Conservation (phyloP, 92 coral and sea anemone genomes). For the Metridium senile region DNA sequence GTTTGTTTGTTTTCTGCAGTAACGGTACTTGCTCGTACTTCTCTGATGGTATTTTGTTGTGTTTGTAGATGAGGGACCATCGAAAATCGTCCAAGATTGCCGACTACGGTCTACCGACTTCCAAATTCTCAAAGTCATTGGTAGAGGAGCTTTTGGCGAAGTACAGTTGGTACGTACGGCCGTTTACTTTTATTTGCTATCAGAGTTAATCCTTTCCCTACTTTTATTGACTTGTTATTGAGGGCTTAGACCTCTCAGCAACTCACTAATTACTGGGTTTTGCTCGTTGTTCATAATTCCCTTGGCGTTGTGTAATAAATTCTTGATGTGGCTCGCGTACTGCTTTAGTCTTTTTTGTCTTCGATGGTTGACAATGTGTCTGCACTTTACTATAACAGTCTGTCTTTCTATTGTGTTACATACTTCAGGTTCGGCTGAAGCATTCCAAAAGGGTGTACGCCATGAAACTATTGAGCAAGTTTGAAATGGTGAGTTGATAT, state of each 20-base stretch:
- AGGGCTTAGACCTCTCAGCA: slow-evolving; percentile 32
- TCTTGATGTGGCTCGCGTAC: not conserved
- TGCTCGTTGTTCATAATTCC: not conserved
- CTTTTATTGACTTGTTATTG: slow-evolving; percentile 27
- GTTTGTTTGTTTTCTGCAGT: slow-evolving; percentile 54
- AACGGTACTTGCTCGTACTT: slow-evolving; percentile 39
- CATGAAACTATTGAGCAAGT: slow-evolving; percentile 96
- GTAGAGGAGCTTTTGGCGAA: slow-evolving; percentile 99
- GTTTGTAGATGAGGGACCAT: slow-evolving; percentile 86
- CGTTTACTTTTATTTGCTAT: slow-evolving; percentile 9
- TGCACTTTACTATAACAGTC: not conserved
- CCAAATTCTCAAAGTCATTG: slow-evolving; percentile 90
- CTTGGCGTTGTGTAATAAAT: not conserved
- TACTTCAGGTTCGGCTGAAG: slow-evolving; percentile 80
- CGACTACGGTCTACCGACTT: slow-evolving; percentile 91
- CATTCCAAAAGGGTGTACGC: slow-evolving; percentile 84
- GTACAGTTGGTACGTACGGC: slow-evolving; percentile 89
- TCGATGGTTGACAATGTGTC: not conserved
- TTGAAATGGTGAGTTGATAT: slow-evolving; percentile 89
- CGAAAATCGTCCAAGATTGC: slow-evolving; percentile 71
- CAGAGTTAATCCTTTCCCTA: slow-evolving; percentile 18
- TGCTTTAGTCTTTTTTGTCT: slow-evolving; percentile 1
- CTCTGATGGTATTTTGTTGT: slow-evolving; percentile 50
- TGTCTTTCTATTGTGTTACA: not conserved
- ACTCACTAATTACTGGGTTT: slow-evolving; percentile 20